Evolutionary conservation across 2,797 vertebrate species (phyloP), one percentile per base, ranked within the genome.

Genomic region (Gastrophryne carolinensis): DNA sequence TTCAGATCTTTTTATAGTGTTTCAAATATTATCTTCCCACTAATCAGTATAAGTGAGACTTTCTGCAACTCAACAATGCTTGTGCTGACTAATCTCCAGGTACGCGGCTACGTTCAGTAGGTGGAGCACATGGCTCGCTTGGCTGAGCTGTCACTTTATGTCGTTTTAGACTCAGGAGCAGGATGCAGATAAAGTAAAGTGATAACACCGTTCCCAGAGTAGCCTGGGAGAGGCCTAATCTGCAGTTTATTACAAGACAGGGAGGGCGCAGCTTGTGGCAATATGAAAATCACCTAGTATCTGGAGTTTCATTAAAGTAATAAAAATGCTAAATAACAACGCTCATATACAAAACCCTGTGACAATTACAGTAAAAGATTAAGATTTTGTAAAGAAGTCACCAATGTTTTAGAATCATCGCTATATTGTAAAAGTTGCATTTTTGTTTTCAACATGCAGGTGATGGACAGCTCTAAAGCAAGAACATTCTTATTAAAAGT

Each of bases 171-270:
- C 66, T 62, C 49, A 13, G 23, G 57, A 77, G 57, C 56, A 77
- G 74, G 74, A 77, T 77, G 37, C 58, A 77, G 74, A 77, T 77
- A 77, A 70, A 34, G 26, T 70, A 56, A 27, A n/a, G 21, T 27
- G 58, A 71, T 70, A 54, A 70, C 34, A 24, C 17, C n/a, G 32
- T 27, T 47, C 26, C 49, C 30, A 39, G 3, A 23, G 35, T 34
- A 3, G 6, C 13, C 11, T 63, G 37, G 73, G 49, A 77, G 30
- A 27, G 66, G 50, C 58, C 47, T 35, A 70, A 71, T 57, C 34
- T 56, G 32, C 17, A 50, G 50, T 62, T 62, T 34, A 56, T 13
- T 53, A 17, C 15, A 44, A 19, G 17, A 24, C 26, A 53, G 34
- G 12, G 60, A 64, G 35, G 24, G 5, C 32, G 26, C 30, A 60